A percentile compares a stretch with the other conserved stretches of the same genome.
phyloP scores from a whole-genome alignment of 2,888 invertebrate genomes.

The Elmis aenea region DNA sequence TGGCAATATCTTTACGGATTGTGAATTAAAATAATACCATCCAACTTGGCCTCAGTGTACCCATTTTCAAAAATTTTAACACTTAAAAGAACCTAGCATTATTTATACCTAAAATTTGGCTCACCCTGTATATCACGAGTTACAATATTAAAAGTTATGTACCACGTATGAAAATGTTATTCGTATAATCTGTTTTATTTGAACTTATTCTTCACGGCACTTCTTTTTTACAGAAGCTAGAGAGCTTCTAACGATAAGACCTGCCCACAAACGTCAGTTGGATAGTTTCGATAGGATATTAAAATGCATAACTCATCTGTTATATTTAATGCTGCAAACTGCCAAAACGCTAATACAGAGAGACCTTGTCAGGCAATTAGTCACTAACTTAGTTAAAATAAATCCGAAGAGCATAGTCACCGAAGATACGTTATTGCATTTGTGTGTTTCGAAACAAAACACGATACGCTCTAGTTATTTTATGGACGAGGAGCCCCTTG shows the following conservation, averaged over 20 bases:
- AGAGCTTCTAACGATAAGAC: conserved; percentile 53
- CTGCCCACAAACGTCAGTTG: conserved; percentile 70
- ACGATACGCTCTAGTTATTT: conserved; percentile 74
- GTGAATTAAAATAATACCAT: too few relatives aligned
- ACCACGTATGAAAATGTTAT: too few relatives aligned
- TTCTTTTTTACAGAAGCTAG: conserved; percentile 48
- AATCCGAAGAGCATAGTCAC: conserved; percentile 65
- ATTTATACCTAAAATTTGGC: too few relatives aligned
- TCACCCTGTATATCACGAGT: too few relatives aligned
- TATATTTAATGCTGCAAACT: conserved; percentile 64
- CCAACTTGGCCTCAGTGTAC: too few relatives aligned
- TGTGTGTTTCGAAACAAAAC: conserved; percentile 73
- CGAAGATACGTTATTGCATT: conserved; percentile 79
- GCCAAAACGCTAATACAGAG: conserved; percentile 51
- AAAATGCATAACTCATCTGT: conserved; percentile 73
- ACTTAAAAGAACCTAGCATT: too few relatives aligned
- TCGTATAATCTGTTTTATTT: too few relatives aligned
- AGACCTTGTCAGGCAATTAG: conserved; percentile 45
- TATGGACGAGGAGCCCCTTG: conserved; percentile 58
- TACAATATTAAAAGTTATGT: too few relatives aligned
- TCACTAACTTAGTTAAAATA: conserved; percentile 55
- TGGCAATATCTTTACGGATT: too few relatives aligned
- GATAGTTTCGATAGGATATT: conserved; percentile 78
- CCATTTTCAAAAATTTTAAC: too few relatives aligned
- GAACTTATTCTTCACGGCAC: too few relatives aligned